Evolutionary conservation across 2,888 invertebrate species (phyloP), one percentile per base, ranked within the genome.

Genomic region (Ectropis crepuscularia): DNA sequence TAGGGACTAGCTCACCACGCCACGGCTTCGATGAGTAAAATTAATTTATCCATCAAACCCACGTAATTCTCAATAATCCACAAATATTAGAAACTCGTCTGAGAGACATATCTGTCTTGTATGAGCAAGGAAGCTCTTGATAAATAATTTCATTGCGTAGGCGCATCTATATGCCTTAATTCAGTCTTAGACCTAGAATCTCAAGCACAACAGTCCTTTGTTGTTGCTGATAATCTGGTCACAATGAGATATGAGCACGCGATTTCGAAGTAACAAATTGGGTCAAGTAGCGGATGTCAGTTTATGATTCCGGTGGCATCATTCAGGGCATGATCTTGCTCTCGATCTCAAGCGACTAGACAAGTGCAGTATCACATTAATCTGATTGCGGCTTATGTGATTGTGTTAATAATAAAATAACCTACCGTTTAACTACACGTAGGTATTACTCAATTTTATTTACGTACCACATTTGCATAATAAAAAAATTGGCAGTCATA

Each of bases 161-260:
- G n/a, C n/a, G n/a, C n/a, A 28, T 28, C 16, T 4, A 4, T 28
- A 1, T 28, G 16, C 16, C 16, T 28, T 28, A 28, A 28, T 53
- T 46, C 47, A 66, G 46, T 67, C 70, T 68, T 70, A 68, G 70
- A 72, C 67, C 68, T 72, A 66, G 16, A 64, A 67, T 68, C 61
- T 69, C 37, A 49, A 64, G 59, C 50, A 16, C 50, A 55, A 28
- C 12, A 53, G 42, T 68, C 62, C 57, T 53, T 63, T 57, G 63
- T 68, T 67, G 49, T 45, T 57, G 50, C 62, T 57, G 68, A 63
- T 68, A 64, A 67, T 65, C 62, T 59, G 45, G 8, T 43, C 51
- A 53, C 58, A 63, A 65, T 65, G 65, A 63, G 63, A 57, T 68
- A 60, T 63, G 63, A 64, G 57, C 70, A 70, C 68, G 58, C 57